These are phyloP conservation scores for Falcunculus frontatus DNA, from an alignment of 2,113 vertebrate species.

Conservation along the genomic window DNA sequence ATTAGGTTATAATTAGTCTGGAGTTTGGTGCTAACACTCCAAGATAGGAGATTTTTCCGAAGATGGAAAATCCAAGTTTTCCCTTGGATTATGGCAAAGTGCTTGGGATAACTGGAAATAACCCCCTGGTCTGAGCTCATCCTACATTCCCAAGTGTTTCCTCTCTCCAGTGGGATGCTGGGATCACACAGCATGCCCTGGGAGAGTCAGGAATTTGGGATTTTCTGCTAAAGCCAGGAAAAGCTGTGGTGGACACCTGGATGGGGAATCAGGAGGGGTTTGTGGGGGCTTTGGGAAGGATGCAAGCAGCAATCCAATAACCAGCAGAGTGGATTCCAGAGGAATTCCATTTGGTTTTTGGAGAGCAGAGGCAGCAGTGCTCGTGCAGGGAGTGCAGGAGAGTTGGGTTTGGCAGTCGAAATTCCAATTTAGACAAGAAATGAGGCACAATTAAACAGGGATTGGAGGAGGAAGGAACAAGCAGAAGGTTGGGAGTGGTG, in stretches of 20 bases:
- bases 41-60: not conserved
- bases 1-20: not conserved
- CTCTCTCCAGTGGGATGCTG: not conserved
- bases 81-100: not conserved
- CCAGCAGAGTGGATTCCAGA: accelerated
- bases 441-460: too few relatives aligned
- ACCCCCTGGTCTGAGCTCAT: not conserved
- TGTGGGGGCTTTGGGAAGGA: not conserved
- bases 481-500: not conserved
- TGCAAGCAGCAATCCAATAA: accelerated
- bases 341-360: not conserved
- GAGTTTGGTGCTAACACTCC: too few relatives aligned
- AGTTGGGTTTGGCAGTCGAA: not conserved
- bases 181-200: not conserved
- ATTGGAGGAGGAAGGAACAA: not conserved
- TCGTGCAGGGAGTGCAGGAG: not conserved
- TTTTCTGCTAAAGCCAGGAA: not conserved
- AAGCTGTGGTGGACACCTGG: too few relatives aligned
- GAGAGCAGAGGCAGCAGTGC: not conserved
- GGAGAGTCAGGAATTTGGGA: not conserved
- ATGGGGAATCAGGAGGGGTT: accelerated
- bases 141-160: not conserved
- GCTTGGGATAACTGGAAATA: not conserved
- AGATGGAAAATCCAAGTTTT: not conserved
- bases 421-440: not conserved